Evolutionary conservation across 2,113 vertebrate genomes (phyloP).

Genomic region (Antennarius striatus): DNA sequence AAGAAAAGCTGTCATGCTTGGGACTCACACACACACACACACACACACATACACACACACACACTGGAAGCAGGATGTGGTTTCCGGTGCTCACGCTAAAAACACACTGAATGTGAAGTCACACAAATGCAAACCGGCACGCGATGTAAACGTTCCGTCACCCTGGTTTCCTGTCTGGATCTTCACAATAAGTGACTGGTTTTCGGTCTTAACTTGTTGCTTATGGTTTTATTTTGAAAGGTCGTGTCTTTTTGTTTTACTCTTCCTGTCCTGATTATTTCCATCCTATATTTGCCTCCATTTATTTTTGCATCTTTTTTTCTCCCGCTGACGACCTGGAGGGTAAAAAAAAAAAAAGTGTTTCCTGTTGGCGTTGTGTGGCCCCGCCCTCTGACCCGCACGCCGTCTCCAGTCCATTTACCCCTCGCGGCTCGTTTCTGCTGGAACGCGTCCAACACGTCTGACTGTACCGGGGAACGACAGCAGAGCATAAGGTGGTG

Average conservation of each 20-base stretch:
- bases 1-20: slow-evolving; percentile 22
- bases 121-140: not conserved
- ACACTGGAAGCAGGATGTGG: no score
- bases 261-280: no score
- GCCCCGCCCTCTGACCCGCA: not conserved
- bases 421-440: slow-evolving; percentile 14
- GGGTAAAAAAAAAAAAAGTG: slow-evolving; percentile 2
- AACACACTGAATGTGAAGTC: not conserved
- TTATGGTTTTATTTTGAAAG: no score
- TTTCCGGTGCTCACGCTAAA: not conserved
- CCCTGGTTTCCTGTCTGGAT: not conserved
- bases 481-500: not conserved
- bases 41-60: no score
- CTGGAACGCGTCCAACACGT: slow-evolving; percentile 19
- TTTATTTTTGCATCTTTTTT: not conserved
- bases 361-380: not conserved
- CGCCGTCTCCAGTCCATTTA: not conserved
- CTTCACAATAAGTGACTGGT: no score
- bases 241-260: no score
- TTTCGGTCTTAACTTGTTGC: no score
- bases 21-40: no score
- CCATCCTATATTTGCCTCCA: no score
- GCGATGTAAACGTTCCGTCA: not conserved
- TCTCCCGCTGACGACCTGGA: slow-evolving; percentile 28
- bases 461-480: not conserved